Evolutionary conservation across 2,113 vertebrate genomes (phyloP), one percentile per base, ranked within the genome.

Genomic region (Ciconia boyciana): DNA sequence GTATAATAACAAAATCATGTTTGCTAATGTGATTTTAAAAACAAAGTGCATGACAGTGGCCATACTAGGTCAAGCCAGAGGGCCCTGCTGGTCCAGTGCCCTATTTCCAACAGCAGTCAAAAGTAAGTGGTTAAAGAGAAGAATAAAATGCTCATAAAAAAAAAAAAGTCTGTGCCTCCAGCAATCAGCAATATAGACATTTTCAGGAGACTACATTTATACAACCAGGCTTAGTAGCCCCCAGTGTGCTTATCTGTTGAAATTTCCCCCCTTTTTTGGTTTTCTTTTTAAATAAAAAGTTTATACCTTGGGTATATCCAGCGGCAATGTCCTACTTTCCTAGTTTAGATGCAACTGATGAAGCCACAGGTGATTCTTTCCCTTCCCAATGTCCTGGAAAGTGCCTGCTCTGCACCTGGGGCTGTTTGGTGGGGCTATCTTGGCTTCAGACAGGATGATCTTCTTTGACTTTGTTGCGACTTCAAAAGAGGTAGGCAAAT

Each of bases 401-500:
- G 65, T n/a, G 44, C 60, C 68, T 90, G 75, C 31, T 77, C 66
- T 83, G 75, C 70, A 64, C 95, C 91, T 91, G 81, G 34, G 86
- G 95, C 86, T 44, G 15, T 96, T 96, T 94, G 96, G 90, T 90
- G 93, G 94, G 95, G 89, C 51, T 83, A 32, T 16, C 5, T 26
- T 83, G 71, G 34, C 71, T 96, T 96, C 84, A 93, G 84, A 94
- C 68, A 70, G 39, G 75, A 58, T 74, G 68, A 95, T 93, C 51
- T 95, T 86, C 81, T 54, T 66, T 1, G 32, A 91, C 78, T 95
- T 89, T 93, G 52, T 62, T 90, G 58, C 0, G 10, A 91, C 95
- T 97, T 96, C 87, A 96, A 72, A 94, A 95, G 82, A 77, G 11
- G 25, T 85, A 95, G 46, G 87, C 68, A 95, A 96, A 96, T 95